Conservation (phyloP, 2,113 vertebrate genomes). For the Notothenia coriiceps region DNA sequence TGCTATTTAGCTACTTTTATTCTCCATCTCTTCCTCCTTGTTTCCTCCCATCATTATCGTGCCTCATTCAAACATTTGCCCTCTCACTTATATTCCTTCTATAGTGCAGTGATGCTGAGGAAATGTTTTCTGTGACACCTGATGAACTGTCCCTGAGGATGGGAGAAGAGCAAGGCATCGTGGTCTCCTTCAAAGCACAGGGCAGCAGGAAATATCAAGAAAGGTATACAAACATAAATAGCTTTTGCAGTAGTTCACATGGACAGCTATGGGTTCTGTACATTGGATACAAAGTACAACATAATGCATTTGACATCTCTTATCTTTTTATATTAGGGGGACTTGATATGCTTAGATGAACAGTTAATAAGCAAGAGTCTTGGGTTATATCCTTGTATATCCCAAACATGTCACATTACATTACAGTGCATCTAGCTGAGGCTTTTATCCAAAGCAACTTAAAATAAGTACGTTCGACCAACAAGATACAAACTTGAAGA, state of each 20-base stretch:
- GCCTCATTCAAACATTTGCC: neutral
- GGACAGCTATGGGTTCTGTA: too few relatives aligned
- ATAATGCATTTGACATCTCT: too few relatives aligned
- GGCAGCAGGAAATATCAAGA: slow-evolving; percentile 70
- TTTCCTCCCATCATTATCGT: neutral
- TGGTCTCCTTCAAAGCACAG: slow-evolving; percentile 87
- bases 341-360: neutral
- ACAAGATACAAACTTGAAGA: too few relatives aligned
- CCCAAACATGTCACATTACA: neutral
- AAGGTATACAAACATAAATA: slow-evolving; percentile 81
- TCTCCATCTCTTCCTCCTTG: neutral
- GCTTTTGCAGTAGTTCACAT: neutral
- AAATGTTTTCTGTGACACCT: slow-evolving; percentile 89
- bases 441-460: too few relatives aligned
- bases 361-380: neutral
- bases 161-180: slow-evolving; percentile 87
- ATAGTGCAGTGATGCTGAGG: slow-evolving; percentile 83
- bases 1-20: slow-evolving; percentile 18
- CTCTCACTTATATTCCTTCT: neutral
- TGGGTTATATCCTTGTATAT: neutral
- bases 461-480: too few relatives aligned
- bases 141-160: slow-evolving; percentile 86
- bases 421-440: too few relatives aligned
- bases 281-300: too few relatives aligned
- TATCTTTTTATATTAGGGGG: neutral